Percentiles rank a stretch among this genome's conserved stretches.
Evolutionary conservation across 1,140 invertebrate species (phyloP).

Genomic region (Pectinophora gossypiella): DNA sequence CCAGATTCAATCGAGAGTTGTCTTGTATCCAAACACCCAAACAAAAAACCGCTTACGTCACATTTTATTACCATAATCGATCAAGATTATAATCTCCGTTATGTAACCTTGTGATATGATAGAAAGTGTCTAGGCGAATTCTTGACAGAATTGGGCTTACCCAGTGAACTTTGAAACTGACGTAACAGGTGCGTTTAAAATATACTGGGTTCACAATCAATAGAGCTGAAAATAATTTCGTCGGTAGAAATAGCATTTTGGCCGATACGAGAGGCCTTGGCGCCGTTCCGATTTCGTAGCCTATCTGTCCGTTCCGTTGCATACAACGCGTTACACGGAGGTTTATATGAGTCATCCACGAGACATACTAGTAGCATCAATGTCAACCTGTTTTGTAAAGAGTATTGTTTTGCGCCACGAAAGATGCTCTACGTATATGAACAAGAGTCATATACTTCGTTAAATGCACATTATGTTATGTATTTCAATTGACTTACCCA

Average conservation of each 20-base stretch:
- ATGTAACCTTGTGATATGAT: conserved; percentile 43
- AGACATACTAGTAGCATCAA: conserved; percentile 21
- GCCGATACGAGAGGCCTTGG: background rate
- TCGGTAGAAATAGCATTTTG: background rate
- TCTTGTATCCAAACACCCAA: conserved; percentile 28
- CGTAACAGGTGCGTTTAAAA: background rate
- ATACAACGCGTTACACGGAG: background rate
- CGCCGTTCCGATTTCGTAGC: background rate
- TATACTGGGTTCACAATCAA: background rate
- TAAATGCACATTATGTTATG: too few relatives aligned
- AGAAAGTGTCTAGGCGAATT: conserved; percentile 29
- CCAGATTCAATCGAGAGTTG: conserved; percentile 35
- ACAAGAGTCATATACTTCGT: too few relatives aligned
- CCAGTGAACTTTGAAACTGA: background rate
- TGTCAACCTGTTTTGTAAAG: conserved; percentile 27
- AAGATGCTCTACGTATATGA: too few relatives aligned
- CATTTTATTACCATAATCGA: conserved; percentile 60
- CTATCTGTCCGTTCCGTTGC: conserved; percentile 1
- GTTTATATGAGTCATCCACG: conserved; percentile 20
- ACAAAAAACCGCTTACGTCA: conserved; percentile 47
- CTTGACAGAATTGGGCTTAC: background rate
- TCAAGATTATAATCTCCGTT: conserved; percentile 57
- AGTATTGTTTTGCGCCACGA: conserved; percentile 8
- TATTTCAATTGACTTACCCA: too few relatives aligned
- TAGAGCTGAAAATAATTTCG: background rate